Percentiles rank a stretch among this genome's conserved stretches.
Evolutionary conservation across 1,140 invertebrate genomes (phyloP).

Genomic region (Cyphomyrmex costatus): DNA sequence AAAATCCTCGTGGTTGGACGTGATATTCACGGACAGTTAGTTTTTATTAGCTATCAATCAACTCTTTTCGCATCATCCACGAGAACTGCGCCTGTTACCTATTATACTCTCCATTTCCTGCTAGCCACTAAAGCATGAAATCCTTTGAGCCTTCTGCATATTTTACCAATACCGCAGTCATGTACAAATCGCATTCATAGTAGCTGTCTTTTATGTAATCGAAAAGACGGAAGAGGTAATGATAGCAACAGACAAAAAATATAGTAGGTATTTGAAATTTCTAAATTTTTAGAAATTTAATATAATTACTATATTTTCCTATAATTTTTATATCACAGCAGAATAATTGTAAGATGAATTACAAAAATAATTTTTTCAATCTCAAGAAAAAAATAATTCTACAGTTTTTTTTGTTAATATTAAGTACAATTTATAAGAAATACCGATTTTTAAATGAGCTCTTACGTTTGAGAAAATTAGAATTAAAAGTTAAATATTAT

Average conservation of each 20-base stretch:
- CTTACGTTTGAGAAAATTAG: background rate
- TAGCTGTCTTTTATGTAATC: slow-evolving; percentile 28
- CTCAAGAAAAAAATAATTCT: background rate
- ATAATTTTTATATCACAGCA: background rate
- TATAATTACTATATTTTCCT: background rate
- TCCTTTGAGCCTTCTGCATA: slow-evolving; percentile 43
- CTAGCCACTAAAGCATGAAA: slow-evolving; percentile 44
- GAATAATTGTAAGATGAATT: slow-evolving; percentile 1
- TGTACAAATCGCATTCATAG: slow-evolving; percentile 44
- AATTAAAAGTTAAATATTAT: background rate
- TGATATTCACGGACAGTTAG: slow-evolving; percentile 15
- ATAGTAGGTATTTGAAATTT: background rate
- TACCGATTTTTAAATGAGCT: too few relatives aligned
- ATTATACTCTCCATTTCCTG: slow-evolving; percentile 45
- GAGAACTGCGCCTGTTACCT: slow-evolving; percentile 30
- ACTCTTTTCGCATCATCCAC: slow-evolving; percentile 25
- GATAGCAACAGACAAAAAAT: background rate
- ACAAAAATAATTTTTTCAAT: background rate
- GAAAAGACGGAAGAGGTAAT: background rate
- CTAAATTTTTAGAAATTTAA: background rate
- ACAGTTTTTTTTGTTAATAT: slow-evolving; percentile 7
- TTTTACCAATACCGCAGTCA: slow-evolving; percentile 26
- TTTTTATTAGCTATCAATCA: slow-evolving; percentile 43
- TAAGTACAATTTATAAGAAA: too few relatives aligned
- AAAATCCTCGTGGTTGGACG: background rate